A percentile compares a stretch with the other conserved stretches of the same genome.
These are phyloP conservation scores for Bombus vancouverensis DNA, from an alignment of 1,140 invertebrate genomes.

Conservation along the genomic window DNA sequence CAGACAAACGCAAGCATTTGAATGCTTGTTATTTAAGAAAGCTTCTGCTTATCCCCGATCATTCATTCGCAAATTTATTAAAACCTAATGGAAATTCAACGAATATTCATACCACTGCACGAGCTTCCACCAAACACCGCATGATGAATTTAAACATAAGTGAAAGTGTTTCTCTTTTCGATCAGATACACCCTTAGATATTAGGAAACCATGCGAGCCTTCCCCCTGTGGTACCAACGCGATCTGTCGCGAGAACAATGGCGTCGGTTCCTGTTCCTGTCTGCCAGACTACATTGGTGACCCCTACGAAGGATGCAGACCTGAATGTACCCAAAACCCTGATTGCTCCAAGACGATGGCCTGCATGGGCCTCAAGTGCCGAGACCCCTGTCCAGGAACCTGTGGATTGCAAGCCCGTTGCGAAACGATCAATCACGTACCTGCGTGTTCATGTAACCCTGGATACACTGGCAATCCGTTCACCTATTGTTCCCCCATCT, in stretches of 20 bases:
- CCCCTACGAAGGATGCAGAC: conserved; percentile 88
- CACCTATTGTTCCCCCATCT: conserved; percentile 67
- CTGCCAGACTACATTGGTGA: conserved; percentile 88
- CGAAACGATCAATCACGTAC: conserved; percentile 85
- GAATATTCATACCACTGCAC: conserved; percentile 21
- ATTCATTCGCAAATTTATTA: conserved; percentile 3
- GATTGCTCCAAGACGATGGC: conserved; percentile 86
- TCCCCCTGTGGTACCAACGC: conserved; percentile 86
- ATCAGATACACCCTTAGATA: conserved; percentile 70
- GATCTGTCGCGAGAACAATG: conserved; percentile 81
- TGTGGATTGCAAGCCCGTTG: conserved; percentile 88
- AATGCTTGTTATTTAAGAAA: not conserved
- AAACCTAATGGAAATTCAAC: not conserved
- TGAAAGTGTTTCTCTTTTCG: conserved; percentile 77
- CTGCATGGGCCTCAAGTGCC: conserved; percentile 86
- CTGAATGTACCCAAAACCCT: conserved; percentile 88
- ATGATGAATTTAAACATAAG: conserved; percentile 37
- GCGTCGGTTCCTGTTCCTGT: conserved; percentile 85
- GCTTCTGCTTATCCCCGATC: conserved; percentile 9
- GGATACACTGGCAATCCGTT: conserved; percentile 87
- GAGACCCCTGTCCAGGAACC: conserved; percentile 86
- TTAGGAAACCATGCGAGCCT: conserved; percentile 85
- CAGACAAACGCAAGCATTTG: not conserved
- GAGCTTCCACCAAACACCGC: conserved; percentile 50
- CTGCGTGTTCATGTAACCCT: conserved; percentile 84